Base-by-base conservation (phyloP, 2,113 vertebrate species). In the Myrmecophaga tridactyla region DNA sequence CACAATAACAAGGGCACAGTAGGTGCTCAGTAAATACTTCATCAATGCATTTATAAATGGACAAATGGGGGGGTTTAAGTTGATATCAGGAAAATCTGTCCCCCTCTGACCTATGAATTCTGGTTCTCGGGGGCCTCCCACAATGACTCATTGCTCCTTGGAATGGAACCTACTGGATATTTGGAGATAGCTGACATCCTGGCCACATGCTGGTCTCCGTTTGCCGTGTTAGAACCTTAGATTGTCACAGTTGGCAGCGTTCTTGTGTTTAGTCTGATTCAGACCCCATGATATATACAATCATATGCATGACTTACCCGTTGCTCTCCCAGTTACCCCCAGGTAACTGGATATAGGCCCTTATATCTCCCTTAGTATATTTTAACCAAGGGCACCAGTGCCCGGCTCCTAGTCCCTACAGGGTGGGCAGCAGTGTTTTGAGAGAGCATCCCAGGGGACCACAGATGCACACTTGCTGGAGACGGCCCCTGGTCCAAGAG, bases 391-490 rank as follows among this genome's bases (percentile, higher is more conserved):
- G 34, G 0, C 21, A 39, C 11, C 8, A 34, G 41, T 29, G 18
- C 58, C 78, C 18, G 46, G 53, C 77, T 12, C 23, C 18, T 56
- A 13, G 13, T 65, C 63, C 65, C 65, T 8, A 11, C 15, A n/a
- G 7, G 11, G 6, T 25, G 7, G 8, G 48, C 84, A 48, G 34
- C n/a, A 12, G 2, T 62, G 20, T 60, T n/a, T 27, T 7, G 63
- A 31, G 60, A 58, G 43, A 86, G 31, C 23, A 13, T 70, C 12
- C 8, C n/a, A 14, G 10, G 10, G 13, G 34, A 15, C 75, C 3
- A 34, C 23, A 69, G 48, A 18, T 12, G 0, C 27, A 29, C 0
- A 1, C 34, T 27, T 12, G 3, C 1, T 58, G 21, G 48, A 39
- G 17, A 87, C 12, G 11, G 53, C 31, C 17, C 0, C 6, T 11